These are phyloP conservation scores for Silurus meridionalis DNA, from an alignment of 2,113 vertebrate genomes.

Conservation along the genomic window DNA sequence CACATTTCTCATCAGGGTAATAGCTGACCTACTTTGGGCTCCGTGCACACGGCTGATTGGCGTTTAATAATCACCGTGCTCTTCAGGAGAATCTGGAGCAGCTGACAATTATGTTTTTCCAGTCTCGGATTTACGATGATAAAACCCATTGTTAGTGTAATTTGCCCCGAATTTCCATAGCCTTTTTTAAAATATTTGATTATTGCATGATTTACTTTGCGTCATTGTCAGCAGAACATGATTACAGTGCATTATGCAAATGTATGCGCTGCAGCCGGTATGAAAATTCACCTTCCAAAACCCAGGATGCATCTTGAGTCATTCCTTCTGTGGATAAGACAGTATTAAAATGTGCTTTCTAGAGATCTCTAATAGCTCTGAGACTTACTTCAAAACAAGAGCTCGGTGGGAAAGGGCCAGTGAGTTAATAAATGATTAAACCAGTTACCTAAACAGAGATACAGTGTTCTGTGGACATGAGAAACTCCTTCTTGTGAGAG, in stretches of 20 bases:
- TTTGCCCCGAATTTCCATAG: not conserved
- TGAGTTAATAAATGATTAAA: not conserved
- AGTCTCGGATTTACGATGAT: not conserved
- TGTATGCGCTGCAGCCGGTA: not conserved
- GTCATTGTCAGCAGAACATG: constrained; percentile 2
- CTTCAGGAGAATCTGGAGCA: constrained; percentile 34
- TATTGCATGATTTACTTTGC: not conserved
- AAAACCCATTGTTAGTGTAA: not conserved
- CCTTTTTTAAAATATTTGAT: constrained; percentile 1
- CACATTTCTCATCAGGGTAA: constrained; percentile 39
- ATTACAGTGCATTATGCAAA: constrained; percentile 23
- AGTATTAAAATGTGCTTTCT: constrained; percentile 57
- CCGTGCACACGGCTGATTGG: constrained; percentile 27
- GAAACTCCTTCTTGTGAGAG: not conserved
- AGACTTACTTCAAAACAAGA: no score
- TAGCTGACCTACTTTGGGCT: constrained; percentile 37
- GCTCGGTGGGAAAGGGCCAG: no score
- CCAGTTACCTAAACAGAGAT: not conserved
- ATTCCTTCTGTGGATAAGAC: constrained; percentile 80
- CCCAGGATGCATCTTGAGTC: constrained; percentile 70
- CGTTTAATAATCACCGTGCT: constrained; percentile 38
- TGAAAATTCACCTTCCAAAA: constrained; percentile 77
- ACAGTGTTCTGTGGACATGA: not conserved
- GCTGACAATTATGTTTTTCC: not conserved
- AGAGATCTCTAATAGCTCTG: not conserved